These are phyloP conservation scores for Puffinus mauretanicus DNA, from an alignment of 2,113 vertebrate genomes.

Conservation along the genomic window DNA sequence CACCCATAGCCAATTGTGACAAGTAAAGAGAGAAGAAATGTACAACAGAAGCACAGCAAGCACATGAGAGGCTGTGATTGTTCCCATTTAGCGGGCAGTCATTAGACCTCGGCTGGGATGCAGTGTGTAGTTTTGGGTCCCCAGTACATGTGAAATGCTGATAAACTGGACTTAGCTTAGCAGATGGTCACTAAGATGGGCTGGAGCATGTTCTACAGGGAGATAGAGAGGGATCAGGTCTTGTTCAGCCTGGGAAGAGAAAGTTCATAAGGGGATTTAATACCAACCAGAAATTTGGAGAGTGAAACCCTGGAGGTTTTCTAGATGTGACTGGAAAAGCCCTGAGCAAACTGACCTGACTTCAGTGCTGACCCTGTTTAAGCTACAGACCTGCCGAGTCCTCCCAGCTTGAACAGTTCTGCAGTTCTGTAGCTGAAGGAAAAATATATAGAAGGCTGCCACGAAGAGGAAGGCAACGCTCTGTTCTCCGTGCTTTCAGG, in stretches of 20 bases:
- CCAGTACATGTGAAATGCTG: not conserved
- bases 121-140: not conserved
- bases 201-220: not conserved
- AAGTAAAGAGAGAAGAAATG: not conserved
- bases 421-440: not conserved
- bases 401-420: not conserved
- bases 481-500: not conserved
- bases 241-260: not conserved
- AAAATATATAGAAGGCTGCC: not conserved
- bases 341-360: not conserved
- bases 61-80: not conserved
- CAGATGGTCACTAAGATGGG: not conserved
- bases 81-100: not conserved
- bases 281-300: not conserved
- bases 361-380: not conserved
- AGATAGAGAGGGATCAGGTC: not conserved
- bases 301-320: not conserved
- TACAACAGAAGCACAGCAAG: not conserved
- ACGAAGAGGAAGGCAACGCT: not conserved
- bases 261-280: not conserved
- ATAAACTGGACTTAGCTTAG: not conserved
- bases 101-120: not conserved
- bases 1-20: not conserved
- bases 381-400: not conserved
- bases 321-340: not conserved